Conservation (phyloP, 2,888 invertebrate genomes). For the Nemapogon koenigi region DNA sequence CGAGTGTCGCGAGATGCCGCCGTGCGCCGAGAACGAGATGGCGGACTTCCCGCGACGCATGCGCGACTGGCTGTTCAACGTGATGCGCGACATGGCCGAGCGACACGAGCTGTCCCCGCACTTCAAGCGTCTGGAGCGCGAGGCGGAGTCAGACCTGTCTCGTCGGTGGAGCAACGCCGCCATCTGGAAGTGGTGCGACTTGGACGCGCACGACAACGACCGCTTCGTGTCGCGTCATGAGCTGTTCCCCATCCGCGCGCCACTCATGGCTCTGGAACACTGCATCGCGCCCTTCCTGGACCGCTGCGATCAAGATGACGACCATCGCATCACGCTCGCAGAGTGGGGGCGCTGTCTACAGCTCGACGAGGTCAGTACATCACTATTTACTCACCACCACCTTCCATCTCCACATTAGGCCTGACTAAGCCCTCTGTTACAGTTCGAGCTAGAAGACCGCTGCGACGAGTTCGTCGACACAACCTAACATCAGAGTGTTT, state of each 20-base stretch:
- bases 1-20: conserved; percentile 79
- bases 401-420: too few relatives aligned
- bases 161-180: conserved; percentile 91
- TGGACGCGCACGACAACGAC: conserved; percentile 92
- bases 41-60: conserved; percentile 94
- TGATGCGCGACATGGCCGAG: conserved; percentile 94
- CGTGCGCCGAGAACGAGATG: conserved; percentile 86
- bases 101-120: conserved; percentile 83
- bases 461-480: conserved; percentile 77
- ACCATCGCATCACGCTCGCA: conserved; percentile 87
- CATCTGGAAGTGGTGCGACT: conserved; percentile 98
- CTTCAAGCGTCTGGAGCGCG: conserved; percentile 85
- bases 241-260: conserved; percentile 94
- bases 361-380: conserved; percentile 74
- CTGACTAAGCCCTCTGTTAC: conserved; percentile 23
- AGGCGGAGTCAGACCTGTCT: conserved; percentile 86
- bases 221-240: conserved; percentile 93
- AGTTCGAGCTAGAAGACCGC: conserved; percentile 80
- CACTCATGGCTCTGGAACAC: conserved; percentile 94
- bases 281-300: conserved; percentile 97
- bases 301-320: conserved; percentile 85
- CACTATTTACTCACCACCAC: neutral
- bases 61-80: conserved; percentile 98
- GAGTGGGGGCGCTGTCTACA: conserved; percentile 94
- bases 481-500: too few relatives aligned